Percentiles rank a stretch among this genome's conserved stretches.
phyloP scores from a whole-genome alignment of 2,888 invertebrate genomes.

The Pecten maximus region DNA sequence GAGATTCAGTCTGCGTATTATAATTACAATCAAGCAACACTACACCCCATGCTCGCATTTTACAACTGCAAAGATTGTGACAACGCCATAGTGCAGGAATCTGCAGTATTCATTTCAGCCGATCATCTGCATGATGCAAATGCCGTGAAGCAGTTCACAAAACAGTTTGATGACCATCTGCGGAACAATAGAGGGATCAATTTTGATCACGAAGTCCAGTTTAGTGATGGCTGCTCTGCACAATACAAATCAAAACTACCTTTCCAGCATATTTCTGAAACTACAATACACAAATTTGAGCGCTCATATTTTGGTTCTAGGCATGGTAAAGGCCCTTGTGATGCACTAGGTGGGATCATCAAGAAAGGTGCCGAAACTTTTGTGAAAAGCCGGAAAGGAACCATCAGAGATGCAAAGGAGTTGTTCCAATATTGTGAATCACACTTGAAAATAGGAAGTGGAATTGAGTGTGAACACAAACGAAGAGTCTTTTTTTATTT shows the following conservation, averaged over 20 bases:
- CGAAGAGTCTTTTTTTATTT: conserved; percentile 50
- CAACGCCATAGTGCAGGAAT: conserved; percentile 46
- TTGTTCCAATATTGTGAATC: conserved; percentile 47
- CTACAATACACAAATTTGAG: conserved; percentile 41
- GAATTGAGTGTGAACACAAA: conserved; percentile 50
- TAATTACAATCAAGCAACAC: no score
- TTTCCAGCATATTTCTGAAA: conserved; percentile 45
- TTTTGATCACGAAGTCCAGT: conserved; percentile 44
- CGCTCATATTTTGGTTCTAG: conserved; percentile 51
- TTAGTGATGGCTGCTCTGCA: conserved; percentile 49
- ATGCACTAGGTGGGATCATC: background rate
- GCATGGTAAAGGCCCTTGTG: conserved; percentile 53
- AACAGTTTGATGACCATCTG: background rate
- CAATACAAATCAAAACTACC: conserved; percentile 54
- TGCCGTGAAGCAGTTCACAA: conserved; percentile 48
- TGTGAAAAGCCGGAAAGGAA: conserved; percentile 47
- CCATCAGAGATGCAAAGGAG: conserved; percentile 46
- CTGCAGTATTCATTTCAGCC: conserved; percentile 47
- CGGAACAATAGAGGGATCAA: no score
- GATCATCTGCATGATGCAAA: conserved; percentile 47
- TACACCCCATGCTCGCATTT: conserved; percentile 50
- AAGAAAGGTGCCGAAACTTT: no score
- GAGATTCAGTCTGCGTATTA: conserved; percentile 51
- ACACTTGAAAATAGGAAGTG: conserved; percentile 44
- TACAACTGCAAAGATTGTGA: conserved; percentile 50